Evolutionary conservation across 2,888 invertebrate genomes (phyloP), one percentile per base, ranked within the genome.

Genomic region (Exocentrus adspersus): DNA sequence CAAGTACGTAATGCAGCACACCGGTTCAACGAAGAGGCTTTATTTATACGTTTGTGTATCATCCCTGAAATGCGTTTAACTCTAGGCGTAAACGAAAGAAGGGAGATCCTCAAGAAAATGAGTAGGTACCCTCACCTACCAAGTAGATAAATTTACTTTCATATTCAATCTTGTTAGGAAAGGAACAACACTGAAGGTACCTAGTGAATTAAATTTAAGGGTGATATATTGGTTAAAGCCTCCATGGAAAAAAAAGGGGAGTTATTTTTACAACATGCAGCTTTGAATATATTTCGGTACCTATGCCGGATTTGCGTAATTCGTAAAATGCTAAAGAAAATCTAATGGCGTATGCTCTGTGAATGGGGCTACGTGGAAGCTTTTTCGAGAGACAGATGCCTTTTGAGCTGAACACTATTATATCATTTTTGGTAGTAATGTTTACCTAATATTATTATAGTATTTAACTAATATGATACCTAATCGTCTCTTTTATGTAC

Each of bases 221-320:
- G 14, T 37, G 37, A 37, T 37, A 12, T 37, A 37, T 37, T n/a
- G 12, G 37, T 12, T 37, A n/a, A 37, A 37, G n/a, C 14, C 37
- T 37, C 12, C 37, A 5, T 37, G 5, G 5, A 37, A 37, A 37
- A 43, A 43, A 6, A 19, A 9, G 10, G 30, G 9, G 17, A 51
- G 16, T 51, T 37, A 51, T 32, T 51, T 37, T 51, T 51, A 51
- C n/a, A 51, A 32, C n/a, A 17, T n/a, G 7, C 51, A 9, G 19
- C 32, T 37, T 32, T 19, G 37, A 51, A 28, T 54, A 54, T 43
- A n/a, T n/a, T n/a, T n/a, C n/a, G n/a, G n/a, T n/a, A 43, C 54
- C 30, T 54, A 20, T 53, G 37, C 24, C 30, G 14, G 16, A 16
- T 54, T 21, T 54, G 24, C 43, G 43, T 54, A 54, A 45, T 54